Evolutionary conservation across 2,113 vertebrate species (phyloP), one percentile per base, ranked within the genome.

Genomic region (Morone chrysops): DNA sequence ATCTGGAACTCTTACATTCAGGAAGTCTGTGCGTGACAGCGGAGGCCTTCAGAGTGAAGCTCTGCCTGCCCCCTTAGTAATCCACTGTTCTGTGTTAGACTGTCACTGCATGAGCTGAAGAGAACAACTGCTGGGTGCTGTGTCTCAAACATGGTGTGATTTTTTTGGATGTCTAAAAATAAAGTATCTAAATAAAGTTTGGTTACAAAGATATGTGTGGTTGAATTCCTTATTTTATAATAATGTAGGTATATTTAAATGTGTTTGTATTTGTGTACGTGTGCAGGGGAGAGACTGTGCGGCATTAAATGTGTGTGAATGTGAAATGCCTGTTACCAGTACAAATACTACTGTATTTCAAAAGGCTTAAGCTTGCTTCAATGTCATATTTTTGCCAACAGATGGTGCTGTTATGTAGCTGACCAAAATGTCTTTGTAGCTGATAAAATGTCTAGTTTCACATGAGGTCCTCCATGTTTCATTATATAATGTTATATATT

Each of bases 1-100:
- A 94, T 94, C 94, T 94, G 94, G 94, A 94, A 94, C 92, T 94
- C 90, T 92, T 93, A 93, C 89, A 92, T 93, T 90, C 93, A 94
- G 94, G 93, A 94, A 94, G 92, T 94, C 80, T 76, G 74, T 90
- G 86, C 86, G 89, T 93, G 94, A 94, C 94, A 94, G 91, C 68
- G 2, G 85, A 91, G 90, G 90, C 87, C 87, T 91, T 90, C 10
- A 22, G 67, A 80, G 75, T 36, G 2, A 68, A 83, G 83, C 79
- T 80, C 82, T 77, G 89, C 71, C 74, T 86, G 85, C 86, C 47
- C 22, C 43, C 75, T 86, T 68, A 67, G 57, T 80, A 79, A 78
- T 86, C 69, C 77, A 77, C 74, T 69, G 59, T 50, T 88, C 60
- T 75, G 66, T 84, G 51, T 78, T 76, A 22, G 63, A 75, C 74